phyloP scores from a whole-genome alignment of 2,888 invertebrate genomes.

The Cataglyphis rosenhaueri region DNA sequence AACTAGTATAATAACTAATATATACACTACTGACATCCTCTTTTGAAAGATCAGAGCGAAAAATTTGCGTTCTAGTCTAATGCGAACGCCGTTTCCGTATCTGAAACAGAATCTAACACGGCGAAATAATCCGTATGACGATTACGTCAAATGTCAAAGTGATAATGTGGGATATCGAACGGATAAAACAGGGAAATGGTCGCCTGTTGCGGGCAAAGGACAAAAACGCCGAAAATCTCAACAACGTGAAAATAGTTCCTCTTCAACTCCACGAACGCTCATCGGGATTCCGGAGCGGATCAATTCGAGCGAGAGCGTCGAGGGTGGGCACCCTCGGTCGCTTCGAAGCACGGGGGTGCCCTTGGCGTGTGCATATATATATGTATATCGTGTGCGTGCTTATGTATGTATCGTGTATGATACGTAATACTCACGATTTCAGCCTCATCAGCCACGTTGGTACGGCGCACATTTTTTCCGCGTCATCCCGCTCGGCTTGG shows the following conservation, averaged over 20 bases:
- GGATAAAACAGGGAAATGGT: neutral
- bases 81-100: neutral
- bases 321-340: constrained; percentile 44
- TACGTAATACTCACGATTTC: constrained; percentile 81
- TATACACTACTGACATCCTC: neutral
- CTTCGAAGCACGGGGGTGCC: constrained; percentile 43
- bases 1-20: neutral
- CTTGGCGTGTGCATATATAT: neutral
- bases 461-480: constrained; percentile 81
- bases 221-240: neutral
- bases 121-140: neutral
- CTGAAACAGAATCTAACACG: neutral
- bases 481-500: constrained; percentile 76
- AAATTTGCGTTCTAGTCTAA: neutral
- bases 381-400: neutral
- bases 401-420: neutral
- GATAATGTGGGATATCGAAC: neutral
- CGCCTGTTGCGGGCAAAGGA: neutral
- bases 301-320: constrained; percentile 35
- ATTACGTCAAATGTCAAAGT: constrained; percentile 5
- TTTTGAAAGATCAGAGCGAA: neutral
- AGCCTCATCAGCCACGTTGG: constrained; percentile 84
- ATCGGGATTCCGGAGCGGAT: constrained; percentile 29
- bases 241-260: neutral
- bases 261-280: neutral